phyloP scores from a whole-genome alignment of 2,888 invertebrate species.

The Azorinus chamasolen region DNA sequence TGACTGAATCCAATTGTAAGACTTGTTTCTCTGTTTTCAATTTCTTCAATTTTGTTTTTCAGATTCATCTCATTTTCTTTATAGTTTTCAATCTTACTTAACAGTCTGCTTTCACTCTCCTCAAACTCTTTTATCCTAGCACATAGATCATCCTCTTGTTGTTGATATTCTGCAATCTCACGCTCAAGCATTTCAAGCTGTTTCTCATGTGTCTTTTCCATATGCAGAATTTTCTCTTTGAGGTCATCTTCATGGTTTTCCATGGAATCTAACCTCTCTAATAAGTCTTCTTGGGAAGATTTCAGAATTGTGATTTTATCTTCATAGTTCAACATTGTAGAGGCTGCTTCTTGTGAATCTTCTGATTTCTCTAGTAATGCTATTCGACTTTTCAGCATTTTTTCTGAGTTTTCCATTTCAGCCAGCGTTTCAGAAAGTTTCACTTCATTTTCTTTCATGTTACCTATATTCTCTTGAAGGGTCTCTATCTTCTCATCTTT shows the following conservation, averaged over 20 bases:
- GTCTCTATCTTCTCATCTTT: conserved; percentile 77
- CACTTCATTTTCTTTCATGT: conserved; percentile 74
- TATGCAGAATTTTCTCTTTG: conserved; percentile 66
- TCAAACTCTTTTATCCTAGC: conserved; percentile 62
- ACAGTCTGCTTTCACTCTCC: conserved; percentile 62
- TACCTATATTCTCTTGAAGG: conserved; percentile 72
- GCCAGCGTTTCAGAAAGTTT: conserved; percentile 77
- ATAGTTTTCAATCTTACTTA: conserved; percentile 61
- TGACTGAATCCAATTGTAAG: conserved; percentile 54
- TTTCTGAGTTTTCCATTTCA: conserved; percentile 78
- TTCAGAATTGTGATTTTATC: conserved; percentile 74
- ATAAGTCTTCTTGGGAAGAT: conserved; percentile 75
- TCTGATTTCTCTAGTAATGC: conserved; percentile 69
- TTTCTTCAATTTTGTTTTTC: conserved; percentile 57
- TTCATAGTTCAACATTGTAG: conserved; percentile 75
- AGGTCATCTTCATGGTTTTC: conserved; percentile 72
- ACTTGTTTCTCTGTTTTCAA: conserved; percentile 55
- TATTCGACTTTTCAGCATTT: conserved; percentile 72
- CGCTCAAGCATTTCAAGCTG: conserved; percentile 69
- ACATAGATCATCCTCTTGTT: conserved; percentile 65
- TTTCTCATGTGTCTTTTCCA: conserved; percentile 66
- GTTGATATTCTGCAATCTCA: conserved; percentile 70
- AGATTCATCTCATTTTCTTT: conserved; percentile 55
- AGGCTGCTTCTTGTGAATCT: conserved; percentile 48
- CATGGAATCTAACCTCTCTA: conserved; percentile 77